Evolutionary conservation across 2,888 invertebrate genomes (phyloP).

Genomic region (Hipparchia sbordonii): DNA sequence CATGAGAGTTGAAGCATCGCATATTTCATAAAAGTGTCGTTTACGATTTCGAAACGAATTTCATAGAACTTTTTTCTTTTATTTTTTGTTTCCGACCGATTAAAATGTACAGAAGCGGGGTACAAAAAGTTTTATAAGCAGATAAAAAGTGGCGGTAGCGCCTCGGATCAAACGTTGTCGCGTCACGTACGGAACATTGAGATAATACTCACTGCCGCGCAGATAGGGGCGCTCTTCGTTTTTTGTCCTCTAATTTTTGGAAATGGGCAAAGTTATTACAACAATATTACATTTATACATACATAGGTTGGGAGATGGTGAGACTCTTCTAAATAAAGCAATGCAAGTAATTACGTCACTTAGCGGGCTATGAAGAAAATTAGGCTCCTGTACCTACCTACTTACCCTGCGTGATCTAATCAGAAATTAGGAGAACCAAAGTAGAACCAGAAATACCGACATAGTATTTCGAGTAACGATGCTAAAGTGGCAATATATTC

Average conservation of each 20-base stretch:
- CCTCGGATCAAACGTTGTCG: constrained; percentile 65
- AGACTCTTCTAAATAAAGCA: background rate
- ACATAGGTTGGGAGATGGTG: constrained; percentile 32
- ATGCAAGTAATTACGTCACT: background rate
- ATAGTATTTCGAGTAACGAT: no score
- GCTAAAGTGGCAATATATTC: no score
- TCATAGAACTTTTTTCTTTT: constrained; percentile 64
- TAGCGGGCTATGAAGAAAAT: no score
- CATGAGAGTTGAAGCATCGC: constrained; percentile 38
- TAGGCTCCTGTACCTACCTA: no score
- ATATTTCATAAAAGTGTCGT: constrained; percentile 63
- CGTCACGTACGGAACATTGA: constrained; percentile 73
- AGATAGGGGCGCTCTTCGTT: constrained; percentile 70
- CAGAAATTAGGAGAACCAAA: background rate
- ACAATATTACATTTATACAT: constrained; percentile 53
- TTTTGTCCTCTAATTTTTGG: constrained; percentile 71
- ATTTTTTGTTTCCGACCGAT: constrained; percentile 64
- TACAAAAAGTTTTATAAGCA: constrained; percentile 67
- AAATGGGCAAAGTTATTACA: constrained; percentile 62
- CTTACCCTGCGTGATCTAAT: background rate
- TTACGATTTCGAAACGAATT: constrained; percentile 71
- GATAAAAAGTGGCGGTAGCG: constrained; percentile 69
- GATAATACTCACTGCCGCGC: constrained; percentile 62
- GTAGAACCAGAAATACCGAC: no score
- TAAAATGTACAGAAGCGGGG: constrained; percentile 78